A percentile compares a stretch with the other conserved stretches of the same genome.
phyloP scores from a whole-genome alignment of 2,888 invertebrate genomes.

The Netelia inedita region DNA sequence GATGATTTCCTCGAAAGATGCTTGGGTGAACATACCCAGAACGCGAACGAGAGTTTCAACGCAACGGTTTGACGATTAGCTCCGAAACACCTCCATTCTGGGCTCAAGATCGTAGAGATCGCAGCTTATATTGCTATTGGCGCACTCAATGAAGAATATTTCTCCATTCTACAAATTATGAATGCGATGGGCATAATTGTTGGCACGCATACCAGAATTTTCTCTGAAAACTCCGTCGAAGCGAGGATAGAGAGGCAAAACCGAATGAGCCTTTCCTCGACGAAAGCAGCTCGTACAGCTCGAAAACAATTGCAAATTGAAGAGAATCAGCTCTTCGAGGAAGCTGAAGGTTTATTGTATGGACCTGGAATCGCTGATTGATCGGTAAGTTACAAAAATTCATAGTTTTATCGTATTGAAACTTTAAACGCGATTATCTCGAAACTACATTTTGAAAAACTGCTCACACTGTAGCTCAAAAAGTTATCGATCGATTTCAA shows the following conservation, averaged over 20 bases:
- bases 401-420: neutral
- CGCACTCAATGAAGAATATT: constrained; percentile 20
- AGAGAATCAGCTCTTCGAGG: constrained; percentile 10
- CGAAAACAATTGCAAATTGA: neutral
- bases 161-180: constrained; percentile 30
- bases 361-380: constrained; percentile 24
- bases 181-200: constrained; percentile 23
- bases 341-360: constrained; percentile 16
- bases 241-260: constrained; percentile 15
- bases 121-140: constrained; percentile 9
- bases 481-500: constrained; percentile 18
- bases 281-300: constrained; percentile 27
- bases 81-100: neutral
- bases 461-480: constrained; percentile 15
- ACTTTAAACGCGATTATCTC: constrained; percentile 13
- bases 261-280: neutral
- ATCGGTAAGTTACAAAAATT: constrained; percentile 5
- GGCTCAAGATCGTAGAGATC: constrained; percentile 13
- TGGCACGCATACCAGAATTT: constrained; percentile 7
- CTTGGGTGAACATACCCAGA: constrained; percentile 21
- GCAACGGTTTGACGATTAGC: neutral
- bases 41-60: constrained; percentile 5
- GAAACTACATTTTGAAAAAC: constrained; percentile 33
- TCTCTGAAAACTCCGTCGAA: constrained; percentile 17
- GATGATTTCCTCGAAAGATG: constrained; percentile 16